A percentile compares a stretch with the other conserved stretches of the same genome.
These are phyloP conservation scores for Rhagonycha lutea DNA, from an alignment of 2,888 invertebrate species.

Conservation along the genomic window DNA sequence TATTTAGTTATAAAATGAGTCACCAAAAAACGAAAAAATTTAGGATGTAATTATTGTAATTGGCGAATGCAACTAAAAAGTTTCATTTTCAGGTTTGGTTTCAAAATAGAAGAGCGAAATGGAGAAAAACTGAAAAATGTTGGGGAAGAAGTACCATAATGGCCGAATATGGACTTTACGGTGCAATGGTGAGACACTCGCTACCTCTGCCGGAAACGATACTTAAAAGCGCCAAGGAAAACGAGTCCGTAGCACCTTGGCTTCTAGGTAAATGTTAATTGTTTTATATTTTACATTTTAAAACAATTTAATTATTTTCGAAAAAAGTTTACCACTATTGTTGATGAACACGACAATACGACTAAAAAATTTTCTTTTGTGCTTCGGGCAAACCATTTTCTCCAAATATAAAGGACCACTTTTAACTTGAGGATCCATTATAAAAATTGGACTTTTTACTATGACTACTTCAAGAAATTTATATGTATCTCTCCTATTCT, in stretches of 20 bases:
- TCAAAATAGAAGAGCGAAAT: slow-evolving; percentile 97
- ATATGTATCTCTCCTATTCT: neutral
- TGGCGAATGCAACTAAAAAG: neutral
- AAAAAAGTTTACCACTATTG: neutral
- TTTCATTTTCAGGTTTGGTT: slow-evolving; percentile 89
- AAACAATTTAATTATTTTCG: neutral
- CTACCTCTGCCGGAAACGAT: slow-evolving; percentile 98
- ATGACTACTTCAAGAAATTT: neutral
- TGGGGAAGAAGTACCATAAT: slow-evolving; percentile 99
- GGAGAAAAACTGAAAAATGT: slow-evolving; percentile 99
- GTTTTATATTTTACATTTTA: slow-evolving; percentile 35
- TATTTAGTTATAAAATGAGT: neutral
- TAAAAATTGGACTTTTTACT: neutral
- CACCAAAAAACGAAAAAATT: neutral
- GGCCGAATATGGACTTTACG: slow-evolving; percentile 99
- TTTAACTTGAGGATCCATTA: neutral
- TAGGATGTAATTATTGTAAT: neutral
- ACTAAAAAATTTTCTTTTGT: neutral
- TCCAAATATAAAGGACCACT: neutral
- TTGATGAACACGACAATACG: neutral
- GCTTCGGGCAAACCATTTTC: neutral
- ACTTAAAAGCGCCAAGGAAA: slow-evolving; percentile 95
- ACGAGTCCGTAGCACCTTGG: slow-evolving; percentile 98
- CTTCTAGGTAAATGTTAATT: slow-evolving; percentile 82
- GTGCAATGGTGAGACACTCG: slow-evolving; percentile 99